Base-by-base conservation (phyloP, 2,888 invertebrate species). In the Phortica okadai region DNA sequence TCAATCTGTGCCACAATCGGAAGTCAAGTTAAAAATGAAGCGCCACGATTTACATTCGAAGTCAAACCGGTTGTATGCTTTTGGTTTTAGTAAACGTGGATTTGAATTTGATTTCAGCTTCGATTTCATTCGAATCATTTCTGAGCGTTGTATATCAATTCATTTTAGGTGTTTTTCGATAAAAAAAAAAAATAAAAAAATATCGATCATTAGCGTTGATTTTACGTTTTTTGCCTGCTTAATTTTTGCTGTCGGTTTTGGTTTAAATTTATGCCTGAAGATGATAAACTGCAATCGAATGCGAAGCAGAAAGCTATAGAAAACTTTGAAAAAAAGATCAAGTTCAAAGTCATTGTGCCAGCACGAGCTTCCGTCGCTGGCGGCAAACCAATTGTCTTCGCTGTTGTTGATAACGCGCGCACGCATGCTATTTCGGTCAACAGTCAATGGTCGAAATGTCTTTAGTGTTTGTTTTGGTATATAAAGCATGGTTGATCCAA, bases 341-440 rank as follows among this genome's bases (percentile, higher is more conserved):
- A 72, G 70, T 72, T 72, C 70, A 72, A 72, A 41, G n/a, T 72
- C 54, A 56, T 66, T 62, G 62, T 62, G 62, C 21, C 25, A 66
- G n/a, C 42, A 45, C 10, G 21, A 16, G 62, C 69, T 72, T 72
- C 70, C 70, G 70, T 25, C 14, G 54, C 54, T 72, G 10, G 33
- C 14, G 42, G 66, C 64, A 10, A 8, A 14, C n/a, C 54, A 70
- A 70, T 70, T 70, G 70, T 33, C 70, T 54, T 70, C 0, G 8
- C 6, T 21, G 6, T 10, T 62, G 62, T 21, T 16, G 10, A 21
- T 62, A 21, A 56, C 21, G 62, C 62, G n/a, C 2, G 8, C 64
- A 41, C 4, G 10, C n/a, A 62, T 8, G 21, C 44, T 66, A 8
- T n/a, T 14, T 66, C 42, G 42, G 66, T 14, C 66, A 42, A 66